A percentile compares a stretch with the other conserved stretches of the same genome.
These are phyloP conservation scores for Oppia nitens DNA, from an alignment of 1,140 invertebrate genomes.

Conservation along the genomic window DNA sequence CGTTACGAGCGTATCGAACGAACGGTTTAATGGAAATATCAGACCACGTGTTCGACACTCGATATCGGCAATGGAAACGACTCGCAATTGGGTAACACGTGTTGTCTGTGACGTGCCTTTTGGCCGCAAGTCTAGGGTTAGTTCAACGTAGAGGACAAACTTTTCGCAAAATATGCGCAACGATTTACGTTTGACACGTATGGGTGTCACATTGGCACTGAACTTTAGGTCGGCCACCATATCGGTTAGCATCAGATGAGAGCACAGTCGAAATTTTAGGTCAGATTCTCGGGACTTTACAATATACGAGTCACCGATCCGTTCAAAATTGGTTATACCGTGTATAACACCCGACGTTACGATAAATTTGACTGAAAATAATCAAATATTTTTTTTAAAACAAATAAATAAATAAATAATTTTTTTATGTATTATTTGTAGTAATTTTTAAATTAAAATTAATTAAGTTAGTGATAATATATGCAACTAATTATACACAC, in stretches of 20 bases:
- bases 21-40: conserved; percentile 9
- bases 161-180: conserved; percentile 11
- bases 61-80: conserved; percentile 2
- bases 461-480: no score
- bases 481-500: no score
- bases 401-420: no score
- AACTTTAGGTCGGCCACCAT: conserved; percentile 1
- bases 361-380: conserved; percentile 1
- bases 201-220: background rate
- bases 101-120: background rate
- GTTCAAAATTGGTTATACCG: conserved; percentile 9
- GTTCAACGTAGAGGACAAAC: conserved; percentile 6
- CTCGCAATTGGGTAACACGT: background rate
- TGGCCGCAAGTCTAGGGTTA: background rate
- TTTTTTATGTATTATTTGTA: no score
- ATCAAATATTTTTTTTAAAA: background rate
- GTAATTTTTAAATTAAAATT: no score
- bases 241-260: conserved; percentile 4
- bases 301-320: conserved; percentile 4
- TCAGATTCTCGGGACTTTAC: conserved; percentile 8
- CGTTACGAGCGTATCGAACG: background rate
- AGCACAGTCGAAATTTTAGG: background rate
- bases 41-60: conserved; percentile 5
- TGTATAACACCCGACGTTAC: background rate
- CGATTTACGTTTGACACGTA: background rate